Evolutionary conservation across 2,888 invertebrate species (phyloP).

Genomic region (Mystacides longicornis): DNA sequence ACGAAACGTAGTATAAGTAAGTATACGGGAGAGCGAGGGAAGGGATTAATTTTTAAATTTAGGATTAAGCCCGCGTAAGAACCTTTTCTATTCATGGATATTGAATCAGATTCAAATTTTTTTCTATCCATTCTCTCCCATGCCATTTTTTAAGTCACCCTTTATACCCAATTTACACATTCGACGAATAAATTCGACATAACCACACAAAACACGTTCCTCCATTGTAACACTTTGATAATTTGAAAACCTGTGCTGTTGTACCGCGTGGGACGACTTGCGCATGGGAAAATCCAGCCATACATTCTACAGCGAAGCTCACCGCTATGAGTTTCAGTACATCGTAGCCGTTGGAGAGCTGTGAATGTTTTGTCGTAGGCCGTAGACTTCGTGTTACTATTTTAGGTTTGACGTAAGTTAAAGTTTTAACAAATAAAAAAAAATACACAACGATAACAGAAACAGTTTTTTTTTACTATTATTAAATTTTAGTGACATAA

Average conservation of each 20-base stretch:
- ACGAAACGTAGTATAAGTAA: too few species aligned
- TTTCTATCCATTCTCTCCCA: neutral
- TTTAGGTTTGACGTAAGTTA: neutral
- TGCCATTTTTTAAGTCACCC: neutral
- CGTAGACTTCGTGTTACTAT: neutral
- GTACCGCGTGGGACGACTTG: constrained; percentile 8
- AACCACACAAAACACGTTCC: constrained; percentile 8
- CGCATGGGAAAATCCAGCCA: constrained; percentile 13
- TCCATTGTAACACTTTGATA: constrained; percentile 7
- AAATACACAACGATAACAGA: neutral
- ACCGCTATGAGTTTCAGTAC: constrained; percentile 18
- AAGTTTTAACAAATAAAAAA: neutral
- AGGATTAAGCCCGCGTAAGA: neutral
- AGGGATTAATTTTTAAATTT: neutral
- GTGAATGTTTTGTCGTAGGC: constrained; percentile 12
- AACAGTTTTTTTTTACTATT: neutral
- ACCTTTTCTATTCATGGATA: neutral
- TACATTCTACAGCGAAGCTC: constrained; percentile 15
- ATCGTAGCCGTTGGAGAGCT: constrained; percentile 15
- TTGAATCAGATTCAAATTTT: constrained; percentile 4
- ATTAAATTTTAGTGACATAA: neutral
- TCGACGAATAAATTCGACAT: constrained; percentile 5
- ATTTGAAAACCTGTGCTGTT: constrained; percentile 11
- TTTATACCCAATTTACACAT: constrained; percentile 8
- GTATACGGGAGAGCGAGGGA: neutral